Evolutionary conservation across 2,113 vertebrate species (phyloP), one percentile per base, ranked within the genome.

Genomic region (Lepisosteus oculatus): DNA sequence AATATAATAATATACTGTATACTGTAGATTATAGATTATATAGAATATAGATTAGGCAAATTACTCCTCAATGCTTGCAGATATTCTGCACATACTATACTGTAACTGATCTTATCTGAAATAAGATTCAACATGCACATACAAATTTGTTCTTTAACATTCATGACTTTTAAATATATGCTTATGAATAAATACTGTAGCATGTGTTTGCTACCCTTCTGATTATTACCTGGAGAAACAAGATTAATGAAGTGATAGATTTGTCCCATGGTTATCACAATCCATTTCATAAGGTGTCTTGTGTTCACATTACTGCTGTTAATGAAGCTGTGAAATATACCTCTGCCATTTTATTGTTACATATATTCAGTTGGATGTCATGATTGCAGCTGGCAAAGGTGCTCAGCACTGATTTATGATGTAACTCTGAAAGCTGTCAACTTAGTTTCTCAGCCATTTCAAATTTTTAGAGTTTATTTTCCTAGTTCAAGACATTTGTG

Each of bases 331-430:
- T 45, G 54, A 41, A 15, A 12, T 29, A 15, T 17, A n/a, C 8
- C 51, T 42, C 13, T 55, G 61, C 47, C 70, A 43, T 54, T 54
- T 63, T 2, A 29, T 4, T 3, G 43, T 11, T 17, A 44, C 17
- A 5, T 44, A n/a, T 29, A 17, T 70, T 70, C 51, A 75, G 65
- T 42, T 55, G 62, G 51, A 71, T 67, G 69, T 75, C 69, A 62
- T 69, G 68, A 62, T 41, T 64, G 73, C 67, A 77, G 74, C 78
- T 77, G 78, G 76, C 55, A 43, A 17, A 55, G 65, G 63, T 59
- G 67, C 47, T 61, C 62, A 55, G 9, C 43, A 13, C 44, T 73
- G 73, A 69, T 75, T 77, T 71, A 78, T 75, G 63, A 74, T 44
- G 69, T 3, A 43, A 70, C 59, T 77, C 71, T 65, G 51, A 74